These are phyloP conservation scores for Adelognathus sp. DNA, from an alignment of 2,888 invertebrate genomes.

Conservation along the genomic window DNA sequence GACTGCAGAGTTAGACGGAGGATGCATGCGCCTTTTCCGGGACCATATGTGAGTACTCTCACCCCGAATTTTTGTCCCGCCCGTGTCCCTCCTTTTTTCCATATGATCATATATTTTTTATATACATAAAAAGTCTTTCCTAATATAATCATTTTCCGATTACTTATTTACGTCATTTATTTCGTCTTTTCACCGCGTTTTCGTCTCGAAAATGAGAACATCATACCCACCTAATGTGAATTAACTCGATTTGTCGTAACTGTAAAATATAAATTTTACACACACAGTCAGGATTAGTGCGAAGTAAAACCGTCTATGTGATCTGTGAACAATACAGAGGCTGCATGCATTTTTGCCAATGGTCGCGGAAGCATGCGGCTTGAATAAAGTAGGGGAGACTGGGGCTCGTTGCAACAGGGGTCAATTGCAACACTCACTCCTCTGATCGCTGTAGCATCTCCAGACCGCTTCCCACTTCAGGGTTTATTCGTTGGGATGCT, in stretches of 20 bases:
- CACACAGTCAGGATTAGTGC: not conserved
- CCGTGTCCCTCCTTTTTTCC: conserved; percentile 20
- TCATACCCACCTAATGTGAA: not conserved
- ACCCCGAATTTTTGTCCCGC: conserved; percentile 70
- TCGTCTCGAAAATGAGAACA: not conserved
- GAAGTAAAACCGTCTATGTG: not conserved
- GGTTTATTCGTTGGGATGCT: no score
- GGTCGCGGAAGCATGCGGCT: not conserved
- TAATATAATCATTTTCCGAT: not conserved
- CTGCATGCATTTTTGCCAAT: not conserved
- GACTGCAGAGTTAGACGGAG: conserved; percentile 82
- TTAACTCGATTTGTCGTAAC: not conserved
- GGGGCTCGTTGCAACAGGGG: no score
- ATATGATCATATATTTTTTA: not conserved
- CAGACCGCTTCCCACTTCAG: no score
- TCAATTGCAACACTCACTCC: no score
- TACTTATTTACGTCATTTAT: not conserved
- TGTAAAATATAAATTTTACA: not conserved
- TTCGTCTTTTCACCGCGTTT: not conserved
- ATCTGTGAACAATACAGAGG: not conserved
- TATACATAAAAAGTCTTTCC: not conserved
- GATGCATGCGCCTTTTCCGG: conserved; percentile 81
- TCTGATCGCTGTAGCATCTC: no score
- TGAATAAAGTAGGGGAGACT: no score
- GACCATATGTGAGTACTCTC: conserved; percentile 80